Conservation (phyloP, 2,888 invertebrate species). For the Cantharis nigra region DNA sequence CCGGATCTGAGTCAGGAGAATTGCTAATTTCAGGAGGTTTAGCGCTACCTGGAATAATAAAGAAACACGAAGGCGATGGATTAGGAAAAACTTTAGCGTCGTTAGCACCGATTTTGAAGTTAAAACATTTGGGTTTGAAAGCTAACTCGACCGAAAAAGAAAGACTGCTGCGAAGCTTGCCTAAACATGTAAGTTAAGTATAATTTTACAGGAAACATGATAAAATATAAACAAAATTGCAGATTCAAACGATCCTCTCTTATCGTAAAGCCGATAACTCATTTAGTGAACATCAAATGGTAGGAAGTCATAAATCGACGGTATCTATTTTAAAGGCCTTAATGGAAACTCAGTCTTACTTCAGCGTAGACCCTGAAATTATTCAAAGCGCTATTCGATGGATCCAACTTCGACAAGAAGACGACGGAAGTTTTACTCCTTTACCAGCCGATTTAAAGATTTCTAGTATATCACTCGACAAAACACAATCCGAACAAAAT, state of each 20-base stretch:
- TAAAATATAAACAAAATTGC: slow-evolving; percentile 37
- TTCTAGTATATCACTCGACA: slow-evolving; percentile 11
- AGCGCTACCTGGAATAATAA: slow-evolving; percentile 57
- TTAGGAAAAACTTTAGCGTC: slow-evolving; percentile 62
- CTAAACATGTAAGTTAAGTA: slow-evolving; percentile 59
- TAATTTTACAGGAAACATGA: background rate
- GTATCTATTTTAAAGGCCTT: slow-evolving; percentile 65
- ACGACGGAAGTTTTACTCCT: slow-evolving; percentile 66
- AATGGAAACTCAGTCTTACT: slow-evolving; percentile 64
- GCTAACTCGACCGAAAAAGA: slow-evolving; percentile 61
- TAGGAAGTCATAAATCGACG: slow-evolving; percentile 65
- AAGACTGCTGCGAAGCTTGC: slow-evolving; percentile 59
- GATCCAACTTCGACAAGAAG: slow-evolving; percentile 64
- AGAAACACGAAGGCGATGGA: slow-evolving; percentile 45
- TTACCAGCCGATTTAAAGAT: slow-evolving; percentile 62
- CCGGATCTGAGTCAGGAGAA: slow-evolving; percentile 67
- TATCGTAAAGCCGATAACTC: slow-evolving; percentile 69
- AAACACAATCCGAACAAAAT: background rate
- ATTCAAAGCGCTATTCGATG: slow-evolving; percentile 64
- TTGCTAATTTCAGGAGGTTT: slow-evolving; percentile 67
- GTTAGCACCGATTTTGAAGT: slow-evolving; percentile 62
- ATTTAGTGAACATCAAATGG: slow-evolving; percentile 68
- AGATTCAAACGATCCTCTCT: slow-evolving; percentile 66
- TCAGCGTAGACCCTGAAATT: slow-evolving; percentile 65
- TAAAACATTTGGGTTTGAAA: slow-evolving; percentile 55